Evolutionary conservation across 1,140 invertebrate species (phyloP).

Genomic region (Micrasema longulum): DNA sequence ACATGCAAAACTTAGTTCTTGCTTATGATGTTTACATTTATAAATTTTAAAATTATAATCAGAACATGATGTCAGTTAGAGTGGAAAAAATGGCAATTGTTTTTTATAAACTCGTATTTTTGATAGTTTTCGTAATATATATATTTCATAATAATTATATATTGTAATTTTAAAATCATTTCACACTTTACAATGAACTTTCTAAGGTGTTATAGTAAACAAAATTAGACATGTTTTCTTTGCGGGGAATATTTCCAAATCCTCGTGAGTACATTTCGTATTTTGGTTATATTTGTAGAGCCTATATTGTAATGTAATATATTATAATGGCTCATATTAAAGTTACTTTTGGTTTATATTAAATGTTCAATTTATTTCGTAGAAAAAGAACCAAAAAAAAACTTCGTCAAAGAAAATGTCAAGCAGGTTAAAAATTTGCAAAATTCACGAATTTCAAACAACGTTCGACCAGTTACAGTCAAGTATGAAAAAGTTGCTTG

Average conservation of each 20-base stretch:
- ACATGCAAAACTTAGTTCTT: too few relatives aligned
- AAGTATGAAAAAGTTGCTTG: conserved; percentile 12
- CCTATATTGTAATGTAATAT: too few relatives aligned
- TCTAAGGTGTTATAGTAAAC: not conserved
- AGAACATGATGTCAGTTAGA: too few relatives aligned
- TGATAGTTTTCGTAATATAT: not conserved
- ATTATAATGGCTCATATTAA: too few relatives aligned
- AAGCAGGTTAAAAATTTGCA: conserved; percentile 34
- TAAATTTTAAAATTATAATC: too few relatives aligned
- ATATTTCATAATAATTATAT: not conserved
- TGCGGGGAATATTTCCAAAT: conserved; percentile 39
- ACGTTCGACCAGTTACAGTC: not conserved
- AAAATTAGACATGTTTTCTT: conserved; percentile 22
- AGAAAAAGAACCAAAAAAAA: conserved; percentile 41
- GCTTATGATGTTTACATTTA: too few relatives aligned
- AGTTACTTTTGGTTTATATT: not conserved
- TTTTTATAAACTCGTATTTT: too few relatives aligned
- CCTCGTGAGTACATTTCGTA: conserved; percentile 28
- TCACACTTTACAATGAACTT: too few relatives aligned
- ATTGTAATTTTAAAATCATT: too few relatives aligned
- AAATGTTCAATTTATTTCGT: conserved; percentile 3
- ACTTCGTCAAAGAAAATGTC: conserved; percentile 45
- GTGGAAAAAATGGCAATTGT: too few relatives aligned
- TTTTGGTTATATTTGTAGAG: conserved; percentile 12
- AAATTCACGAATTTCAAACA: conserved; percentile 15